Conservation (phyloP, 1,140 invertebrate genomes). For the Brachystomella parvula region DNA sequence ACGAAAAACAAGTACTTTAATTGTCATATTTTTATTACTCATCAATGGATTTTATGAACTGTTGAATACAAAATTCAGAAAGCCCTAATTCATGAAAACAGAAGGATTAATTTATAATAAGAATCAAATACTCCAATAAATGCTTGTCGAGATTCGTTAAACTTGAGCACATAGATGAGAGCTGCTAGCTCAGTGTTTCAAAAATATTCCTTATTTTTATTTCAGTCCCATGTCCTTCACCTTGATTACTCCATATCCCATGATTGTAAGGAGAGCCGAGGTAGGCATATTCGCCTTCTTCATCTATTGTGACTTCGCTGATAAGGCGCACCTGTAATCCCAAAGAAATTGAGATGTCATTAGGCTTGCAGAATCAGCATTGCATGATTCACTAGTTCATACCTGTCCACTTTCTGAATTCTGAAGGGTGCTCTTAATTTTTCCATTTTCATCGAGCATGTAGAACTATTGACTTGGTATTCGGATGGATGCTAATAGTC, state of each 20-base stretch:
- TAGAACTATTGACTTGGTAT: conserved; percentile 40
- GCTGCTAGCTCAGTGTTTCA: not conserved
- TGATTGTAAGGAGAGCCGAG: conserved; percentile 62
- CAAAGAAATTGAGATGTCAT: conserved; percentile 35
- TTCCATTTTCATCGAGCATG: conserved; percentile 57
- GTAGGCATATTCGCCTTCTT: conserved; percentile 47
- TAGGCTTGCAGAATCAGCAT: conserved; percentile 44
- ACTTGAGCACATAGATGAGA: too few relatives aligned
- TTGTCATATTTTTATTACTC: too few relatives aligned
- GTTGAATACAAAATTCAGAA: too few relatives aligned
- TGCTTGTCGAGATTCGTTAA: too few relatives aligned
- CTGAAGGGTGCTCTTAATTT: conserved; percentile 55
- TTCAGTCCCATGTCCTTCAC: conserved; percentile 6
- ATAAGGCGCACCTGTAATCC: conserved; percentile 40
- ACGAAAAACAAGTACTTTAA: too few relatives aligned
- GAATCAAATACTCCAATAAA: too few relatives aligned
- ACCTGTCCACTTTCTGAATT: conserved; percentile 43
- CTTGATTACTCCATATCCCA: conserved; percentile 55
- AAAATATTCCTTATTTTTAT: not conserved
- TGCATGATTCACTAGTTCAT: too few relatives aligned
- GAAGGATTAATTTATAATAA: too few relatives aligned
- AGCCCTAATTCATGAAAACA: too few relatives aligned
- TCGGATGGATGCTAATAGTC: conserved; percentile 11
- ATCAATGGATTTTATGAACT: too few relatives aligned
- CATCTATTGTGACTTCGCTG: conserved; percentile 33